Evolutionary conservation across 2,888 invertebrate species (phyloP).

Genomic region (Anoplius nigerrimus): DNA sequence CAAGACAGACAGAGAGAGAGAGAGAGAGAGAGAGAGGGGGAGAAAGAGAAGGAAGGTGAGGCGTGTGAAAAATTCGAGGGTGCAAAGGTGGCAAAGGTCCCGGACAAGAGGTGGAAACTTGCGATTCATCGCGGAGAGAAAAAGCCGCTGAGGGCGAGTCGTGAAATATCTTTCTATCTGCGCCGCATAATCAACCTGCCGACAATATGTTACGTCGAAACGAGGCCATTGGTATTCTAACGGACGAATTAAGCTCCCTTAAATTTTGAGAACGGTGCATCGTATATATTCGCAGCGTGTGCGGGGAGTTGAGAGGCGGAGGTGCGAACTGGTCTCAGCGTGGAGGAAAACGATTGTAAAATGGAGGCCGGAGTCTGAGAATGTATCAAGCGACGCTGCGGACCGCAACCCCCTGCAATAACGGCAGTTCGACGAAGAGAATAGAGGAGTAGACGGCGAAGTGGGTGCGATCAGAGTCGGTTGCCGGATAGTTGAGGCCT

Average conservation of each 20-base stretch:
- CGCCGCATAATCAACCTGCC: conserved; percentile 10
- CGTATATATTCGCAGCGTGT: too few relatives aligned
- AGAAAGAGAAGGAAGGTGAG: conserved; percentile 11
- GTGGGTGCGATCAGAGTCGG: conserved; percentile 62
- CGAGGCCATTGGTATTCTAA: conserved; percentile 6
- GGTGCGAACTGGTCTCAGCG: background rate
- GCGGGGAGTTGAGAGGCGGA: too few relatives aligned
- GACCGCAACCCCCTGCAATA: conserved; percentile 18
- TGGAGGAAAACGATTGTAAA: too few relatives aligned
- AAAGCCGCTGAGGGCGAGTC: too few relatives aligned
- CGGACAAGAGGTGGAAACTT: conserved; percentile 43
- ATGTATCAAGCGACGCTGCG: conserved; percentile 24
- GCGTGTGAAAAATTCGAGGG: conserved; percentile 63
- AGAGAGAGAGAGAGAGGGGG: too few relatives aligned
- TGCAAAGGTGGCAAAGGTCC: conserved; percentile 54
- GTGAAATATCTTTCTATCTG: conserved; percentile 38
- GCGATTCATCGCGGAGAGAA: conserved; percentile 34
- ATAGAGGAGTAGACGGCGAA: conserved; percentile 50
- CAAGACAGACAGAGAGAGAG: too few relatives aligned
- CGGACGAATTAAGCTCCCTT: background rate
- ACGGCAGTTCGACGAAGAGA: conserved; percentile 18
- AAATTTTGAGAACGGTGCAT: too few relatives aligned
- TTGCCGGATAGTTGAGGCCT: conserved; percentile 55
- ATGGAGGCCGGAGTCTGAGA: conserved; percentile 11
- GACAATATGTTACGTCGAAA: background rate